Evolutionary conservation across 2,888 invertebrate genomes (phyloP), one percentile per base, ranked within the genome.

Genomic region (Panzeria rudis): DNA sequence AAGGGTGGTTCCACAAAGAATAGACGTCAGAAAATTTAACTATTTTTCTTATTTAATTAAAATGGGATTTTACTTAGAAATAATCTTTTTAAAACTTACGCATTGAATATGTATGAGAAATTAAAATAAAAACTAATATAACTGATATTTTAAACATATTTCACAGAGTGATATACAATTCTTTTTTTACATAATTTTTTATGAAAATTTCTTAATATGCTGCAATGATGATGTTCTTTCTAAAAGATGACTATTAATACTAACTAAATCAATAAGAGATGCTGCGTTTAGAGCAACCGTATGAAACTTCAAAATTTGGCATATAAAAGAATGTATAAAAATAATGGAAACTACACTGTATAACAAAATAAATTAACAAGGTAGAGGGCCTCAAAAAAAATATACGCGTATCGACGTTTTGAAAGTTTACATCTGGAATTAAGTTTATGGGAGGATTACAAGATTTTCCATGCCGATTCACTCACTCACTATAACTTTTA

Each of bases 51-150:
- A 2, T 4, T 9, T 20, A n/a, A 54, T 54, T 20, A 44, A 15
- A 4, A 29, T 17, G 1, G 8, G 11, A 38, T 17, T 72, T 79
- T 64, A 29, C 44, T 15, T 29, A 32, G 15, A 20, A 47, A 13
- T 29, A 3, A 41, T 2, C 20, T 38, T 5, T 25, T 56, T 9
- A 23, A 1, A 9, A 69, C 84, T 81, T 78, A 84, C 84, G 47
- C 84, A 84, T 81, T 13, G 77, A 77, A 73, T 62, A 81, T 32
- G 81, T 73, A 29, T 68, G 50, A 0, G 81, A 77, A 73, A 84
- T 29, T 38, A 77, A 77, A 69, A 62, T 11, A 56, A 77, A 73
- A 72, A 62, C 15, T 61, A 81, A 72, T 7, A 77, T 11, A 69
- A 81, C 20, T 25, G 81, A 56, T 68, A 81, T n/a, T 69, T 81